Evolutionary conservation across 2,888 invertebrate genomes (phyloP).

Genomic region (Eupeodes latifasciatus): DNA sequence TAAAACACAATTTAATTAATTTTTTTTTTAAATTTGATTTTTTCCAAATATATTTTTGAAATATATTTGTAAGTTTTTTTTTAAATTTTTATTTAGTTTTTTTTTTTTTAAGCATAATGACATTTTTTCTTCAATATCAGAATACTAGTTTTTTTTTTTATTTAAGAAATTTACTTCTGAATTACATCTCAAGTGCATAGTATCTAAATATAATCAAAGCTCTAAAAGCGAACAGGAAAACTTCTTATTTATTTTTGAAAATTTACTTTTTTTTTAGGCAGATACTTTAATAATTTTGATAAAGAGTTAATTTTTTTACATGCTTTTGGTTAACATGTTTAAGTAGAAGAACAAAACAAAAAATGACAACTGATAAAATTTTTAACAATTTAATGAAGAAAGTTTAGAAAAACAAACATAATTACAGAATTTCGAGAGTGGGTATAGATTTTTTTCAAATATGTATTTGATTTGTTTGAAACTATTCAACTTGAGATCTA

Average conservation of each 20-base stretch:
- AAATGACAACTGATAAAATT: conserved; percentile 59
- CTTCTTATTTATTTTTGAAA: conserved; percentile 1
- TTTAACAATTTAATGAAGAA: conserved; percentile 43
- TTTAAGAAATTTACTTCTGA: conserved; percentile 27
- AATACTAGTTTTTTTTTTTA: conserved; percentile 61
- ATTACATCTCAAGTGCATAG: conserved; percentile 49
- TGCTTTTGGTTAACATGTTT: conserved; percentile 2
- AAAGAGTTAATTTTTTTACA: conserved; percentile 3
- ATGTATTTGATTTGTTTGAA: conserved; percentile 18
- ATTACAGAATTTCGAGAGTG: conserved; percentile 45
- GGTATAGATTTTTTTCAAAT: neutral
- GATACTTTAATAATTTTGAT: conserved; percentile 28
- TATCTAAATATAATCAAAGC: conserved; percentile 2
- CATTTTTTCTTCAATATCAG: conserved; percentile 71
- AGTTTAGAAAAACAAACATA: conserved; percentile 14
- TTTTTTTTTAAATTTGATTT: conserved; percentile 19
- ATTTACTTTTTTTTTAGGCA: conserved; percentile 13
- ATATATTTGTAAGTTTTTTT: conserved; percentile 57
- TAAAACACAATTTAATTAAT: neutral
- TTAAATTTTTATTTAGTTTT: conserved; percentile 41
- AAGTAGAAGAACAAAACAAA: conserved; percentile 41
- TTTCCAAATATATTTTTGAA: conserved; percentile 42
- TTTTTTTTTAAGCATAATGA: conserved; percentile 60
- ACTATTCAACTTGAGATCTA: conserved; percentile 72
- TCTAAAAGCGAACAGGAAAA: conserved; percentile 28